Evolutionary conservation across 2,888 invertebrate genomes (phyloP).

Genomic region (Cactoblastis cactorum): DNA sequence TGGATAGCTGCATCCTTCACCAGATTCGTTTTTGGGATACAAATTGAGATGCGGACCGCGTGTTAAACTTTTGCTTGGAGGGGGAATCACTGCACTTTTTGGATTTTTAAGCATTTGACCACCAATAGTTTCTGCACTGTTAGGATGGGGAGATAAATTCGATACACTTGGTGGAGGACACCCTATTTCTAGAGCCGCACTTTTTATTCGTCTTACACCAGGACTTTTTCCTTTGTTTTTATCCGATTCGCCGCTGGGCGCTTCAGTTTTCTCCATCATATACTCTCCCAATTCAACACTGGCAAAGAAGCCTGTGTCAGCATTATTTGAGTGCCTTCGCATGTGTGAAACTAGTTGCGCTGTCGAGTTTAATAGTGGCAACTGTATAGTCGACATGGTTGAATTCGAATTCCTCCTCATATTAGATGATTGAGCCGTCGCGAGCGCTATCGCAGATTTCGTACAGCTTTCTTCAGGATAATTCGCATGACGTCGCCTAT

Average conservation of each 20-base stretch:
- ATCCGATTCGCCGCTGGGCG: conserved; percentile 64
- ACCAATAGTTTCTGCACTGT: conserved; percentile 88
- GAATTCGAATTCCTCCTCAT: conserved; percentile 81
- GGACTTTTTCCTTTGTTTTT: conserved; percentile 78
- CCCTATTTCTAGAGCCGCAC: conserved; percentile 84
- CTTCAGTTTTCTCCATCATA: conserved; percentile 74
- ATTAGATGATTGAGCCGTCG: conserved; percentile 66
- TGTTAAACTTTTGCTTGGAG: conserved; percentile 84
- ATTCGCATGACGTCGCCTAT: conserved; percentile 62
- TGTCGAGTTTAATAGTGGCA: conserved; percentile 73
- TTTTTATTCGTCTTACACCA: conserved; percentile 84
- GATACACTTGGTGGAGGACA: conserved; percentile 84
- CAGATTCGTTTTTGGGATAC: conserved; percentile 82
- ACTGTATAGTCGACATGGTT: conserved; percentile 81
- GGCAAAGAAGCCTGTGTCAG: conserved; percentile 79
- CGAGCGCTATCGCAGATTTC: conserved; percentile 70
- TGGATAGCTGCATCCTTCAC: conserved; percentile 88
- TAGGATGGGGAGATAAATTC: conserved; percentile 88
- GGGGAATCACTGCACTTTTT: conserved; percentile 81
- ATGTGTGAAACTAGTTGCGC: conserved; percentile 73
- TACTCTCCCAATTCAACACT: conserved; percentile 75
- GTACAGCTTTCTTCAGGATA: conserved; percentile 72
- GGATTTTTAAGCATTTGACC: conserved; percentile 84
- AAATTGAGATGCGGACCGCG: conserved; percentile 85
- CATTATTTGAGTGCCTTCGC: conserved; percentile 81